Evolutionary conservation across 2,797 vertebrate genomes (phyloP), one percentile per base, ranked within the genome.

Genomic region (Mus caroli): DNA sequence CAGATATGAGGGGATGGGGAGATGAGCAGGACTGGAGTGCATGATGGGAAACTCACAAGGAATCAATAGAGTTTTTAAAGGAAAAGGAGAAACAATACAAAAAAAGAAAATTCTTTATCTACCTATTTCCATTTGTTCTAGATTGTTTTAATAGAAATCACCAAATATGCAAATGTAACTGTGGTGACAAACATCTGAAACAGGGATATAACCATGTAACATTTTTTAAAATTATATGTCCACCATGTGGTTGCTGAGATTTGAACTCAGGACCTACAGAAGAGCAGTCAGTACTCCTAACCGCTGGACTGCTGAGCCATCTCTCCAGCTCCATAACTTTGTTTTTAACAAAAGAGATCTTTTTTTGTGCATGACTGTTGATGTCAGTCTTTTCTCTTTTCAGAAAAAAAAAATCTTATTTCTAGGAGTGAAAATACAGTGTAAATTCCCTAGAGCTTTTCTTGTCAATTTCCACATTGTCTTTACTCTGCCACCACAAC

Each of bases 401-500:
- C 11, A 43, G 37, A 40, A 75, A 75, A 75, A 73, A 40, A 12
- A 75, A 43, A 24, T 22, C 37, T 73, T 75, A 19, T 83, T 94
- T 92, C 50, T 91, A 91, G 40, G 91, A 92, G 31, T 69, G 40
- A 58, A 96, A 94, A 95, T 50, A 78, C 24, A 43, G 14, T 73
- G 40, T 92, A 54, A 90, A 24, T n/a, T 78, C 73, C 91, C 88
- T 88, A 89, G 92, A 83, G 28, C 50, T 87, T 91, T 69, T 67
- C 31, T 24, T 94, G 60, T 60, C 34, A 67, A 28, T 31, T 56
- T 71, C 9, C 69, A 91, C 11, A 22, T 58, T 56, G n/a, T 89
- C 50, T 82, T 73, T 34, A 14, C 20, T 90, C 22, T 73, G 34
- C 34, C 67, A 52, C 58, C 14, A 60, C 24, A 22, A 50, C 20